Conservation (phyloP, 2,797 vertebrate genomes). For the Lepilemur septentrionalis region DNA sequence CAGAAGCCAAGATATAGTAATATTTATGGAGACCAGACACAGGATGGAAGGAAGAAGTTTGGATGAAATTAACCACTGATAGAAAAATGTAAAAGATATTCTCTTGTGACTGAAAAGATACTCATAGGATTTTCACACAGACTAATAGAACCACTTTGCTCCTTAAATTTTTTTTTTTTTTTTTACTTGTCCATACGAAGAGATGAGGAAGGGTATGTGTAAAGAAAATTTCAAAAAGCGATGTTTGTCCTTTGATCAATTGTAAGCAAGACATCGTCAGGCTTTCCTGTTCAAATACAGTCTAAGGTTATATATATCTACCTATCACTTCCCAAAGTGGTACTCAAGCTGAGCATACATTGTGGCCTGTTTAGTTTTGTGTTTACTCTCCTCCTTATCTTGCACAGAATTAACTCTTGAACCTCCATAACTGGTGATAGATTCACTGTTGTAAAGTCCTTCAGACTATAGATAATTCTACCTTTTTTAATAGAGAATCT, state of each 20-base stretch:
- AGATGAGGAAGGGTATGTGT: not conserved
- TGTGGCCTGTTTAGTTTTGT: accelerated
- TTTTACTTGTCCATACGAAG: not conserved
- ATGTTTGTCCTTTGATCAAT: not conserved
- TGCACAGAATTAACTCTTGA: not conserved
- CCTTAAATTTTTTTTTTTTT: not conserved
- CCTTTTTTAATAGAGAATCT: not conserved
- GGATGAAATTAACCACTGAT: not conserved
- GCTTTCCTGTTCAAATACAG: not conserved
- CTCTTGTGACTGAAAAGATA: not conserved
- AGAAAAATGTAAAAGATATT: not conserved
- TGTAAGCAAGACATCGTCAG: not conserved
- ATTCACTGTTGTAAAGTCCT: not conserved
- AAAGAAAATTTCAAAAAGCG: not conserved
- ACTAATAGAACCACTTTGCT: not conserved
- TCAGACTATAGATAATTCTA: not conserved
- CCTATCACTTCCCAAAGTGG: not conserved
- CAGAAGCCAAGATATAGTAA: not conserved
- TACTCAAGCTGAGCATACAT: not conserved
- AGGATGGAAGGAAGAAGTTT: not conserved
- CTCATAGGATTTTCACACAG: not conserved
- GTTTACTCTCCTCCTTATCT: not conserved
- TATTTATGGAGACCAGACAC: not conserved
- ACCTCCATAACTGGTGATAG: not conserved
- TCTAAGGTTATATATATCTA: not conserved